Conservation (phyloP, 2,797 vertebrate genomes). For the Squalus acanthias region DNA sequence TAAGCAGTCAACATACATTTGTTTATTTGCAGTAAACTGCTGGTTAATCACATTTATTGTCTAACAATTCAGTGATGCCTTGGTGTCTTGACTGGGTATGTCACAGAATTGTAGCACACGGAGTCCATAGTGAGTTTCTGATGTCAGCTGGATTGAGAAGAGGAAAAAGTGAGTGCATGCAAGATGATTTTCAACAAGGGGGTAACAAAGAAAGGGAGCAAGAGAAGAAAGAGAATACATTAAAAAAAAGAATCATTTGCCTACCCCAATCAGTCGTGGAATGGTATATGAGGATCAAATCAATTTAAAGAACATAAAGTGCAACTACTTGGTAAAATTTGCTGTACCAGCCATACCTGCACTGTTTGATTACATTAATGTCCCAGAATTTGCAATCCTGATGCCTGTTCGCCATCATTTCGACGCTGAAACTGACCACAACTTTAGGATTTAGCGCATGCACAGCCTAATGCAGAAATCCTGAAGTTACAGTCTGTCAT, state of each 20-base stretch:
- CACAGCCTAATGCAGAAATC: too few species aligned
- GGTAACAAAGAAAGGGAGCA: not conserved
- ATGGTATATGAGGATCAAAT: not conserved
- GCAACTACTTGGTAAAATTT: not conserved
- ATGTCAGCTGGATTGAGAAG: not conserved
- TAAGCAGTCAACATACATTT: not conserved
- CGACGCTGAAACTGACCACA: too few species aligned
- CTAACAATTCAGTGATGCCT: not conserved
- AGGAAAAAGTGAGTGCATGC: not conserved
- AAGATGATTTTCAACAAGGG: not conserved
- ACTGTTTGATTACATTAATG: too few species aligned
- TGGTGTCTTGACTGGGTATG: not conserved
- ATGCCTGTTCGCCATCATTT: too few species aligned
- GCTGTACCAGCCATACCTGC: too few species aligned
- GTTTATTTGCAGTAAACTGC: not conserved
- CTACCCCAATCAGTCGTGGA: not conserved
- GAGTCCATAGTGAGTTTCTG: not conserved
- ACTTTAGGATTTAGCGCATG: too few species aligned
- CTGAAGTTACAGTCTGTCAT: too few species aligned
- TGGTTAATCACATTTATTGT: not conserved
- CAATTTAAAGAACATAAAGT: not conserved
- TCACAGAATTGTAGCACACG: not conserved
- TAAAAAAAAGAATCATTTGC: too few species aligned
- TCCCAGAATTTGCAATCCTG: too few species aligned
- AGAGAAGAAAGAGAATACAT: too few species aligned